phyloP scores from a whole-genome alignment of 2,797 vertebrate genomes.

The Picus viridis region DNA sequence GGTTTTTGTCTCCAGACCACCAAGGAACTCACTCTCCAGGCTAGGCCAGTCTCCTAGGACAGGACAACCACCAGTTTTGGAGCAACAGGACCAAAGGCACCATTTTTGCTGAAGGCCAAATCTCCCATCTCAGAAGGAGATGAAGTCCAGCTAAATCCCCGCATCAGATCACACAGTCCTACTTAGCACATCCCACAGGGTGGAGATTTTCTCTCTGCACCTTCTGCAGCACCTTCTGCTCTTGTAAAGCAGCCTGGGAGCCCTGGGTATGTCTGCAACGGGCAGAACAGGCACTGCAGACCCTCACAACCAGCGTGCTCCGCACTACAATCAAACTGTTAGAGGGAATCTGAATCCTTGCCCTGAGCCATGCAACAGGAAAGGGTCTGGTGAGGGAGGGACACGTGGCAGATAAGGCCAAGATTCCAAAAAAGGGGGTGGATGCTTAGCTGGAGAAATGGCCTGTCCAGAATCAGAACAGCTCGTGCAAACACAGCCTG shows the following conservation, averaged over 20 bases:
- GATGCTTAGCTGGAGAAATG: neutral
- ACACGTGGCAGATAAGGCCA: slow-evolving; percentile 20
- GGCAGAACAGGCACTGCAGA: neutral
- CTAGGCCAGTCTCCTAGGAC: neutral
- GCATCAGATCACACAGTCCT: neutral
- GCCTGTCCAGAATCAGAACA: neutral
- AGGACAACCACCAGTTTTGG: neutral
- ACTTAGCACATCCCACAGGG: neutral
- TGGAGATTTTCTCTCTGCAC: neutral
- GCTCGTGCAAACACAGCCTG: neutral
- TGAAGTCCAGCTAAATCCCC: neutral
- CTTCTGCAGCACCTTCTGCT: neutral
- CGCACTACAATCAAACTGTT: fast-evolving
- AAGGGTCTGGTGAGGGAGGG: neutral
- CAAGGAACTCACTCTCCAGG: fast-evolving
- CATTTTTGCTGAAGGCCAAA: neutral
- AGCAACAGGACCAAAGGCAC: neutral
- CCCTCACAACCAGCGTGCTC: fast-evolving
- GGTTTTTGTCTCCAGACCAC: neutral
- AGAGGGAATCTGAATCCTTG: neutral
- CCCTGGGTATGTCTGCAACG: neutral
- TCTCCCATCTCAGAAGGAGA: neutral
- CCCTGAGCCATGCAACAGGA: neutral
- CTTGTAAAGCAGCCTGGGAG: neutral
- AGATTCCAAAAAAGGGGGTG: neutral